Conservation (phyloP, 2,888 invertebrate species). For the Sclerodermus sp. region DNA sequence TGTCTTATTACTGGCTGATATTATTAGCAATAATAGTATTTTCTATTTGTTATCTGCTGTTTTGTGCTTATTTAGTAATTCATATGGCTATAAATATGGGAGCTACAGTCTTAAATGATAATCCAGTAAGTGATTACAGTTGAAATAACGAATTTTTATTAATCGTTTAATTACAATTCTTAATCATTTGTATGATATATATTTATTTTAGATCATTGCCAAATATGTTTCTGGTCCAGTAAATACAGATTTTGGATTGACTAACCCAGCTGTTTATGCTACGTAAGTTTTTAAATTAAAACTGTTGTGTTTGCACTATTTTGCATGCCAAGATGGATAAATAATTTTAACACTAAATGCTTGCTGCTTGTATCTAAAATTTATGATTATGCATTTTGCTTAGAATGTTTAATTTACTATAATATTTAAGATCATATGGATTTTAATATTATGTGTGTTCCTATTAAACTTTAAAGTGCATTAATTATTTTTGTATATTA, state of each 20-base stretch:
- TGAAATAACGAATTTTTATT: not conserved
- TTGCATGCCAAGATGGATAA: not conserved
- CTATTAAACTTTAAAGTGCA: not conserved
- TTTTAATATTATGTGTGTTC: not conserved
- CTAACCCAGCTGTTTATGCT: slow-evolving; percentile 63
- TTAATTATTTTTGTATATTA: not conserved
- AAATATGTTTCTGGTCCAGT: slow-evolving; percentile 63
- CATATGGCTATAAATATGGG: slow-evolving; percentile 73
- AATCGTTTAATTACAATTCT: not conserved
- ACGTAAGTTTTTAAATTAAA: slow-evolving; percentile 58
- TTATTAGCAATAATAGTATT: slow-evolving; percentile 61
- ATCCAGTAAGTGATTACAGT: slow-evolving; percentile 54
- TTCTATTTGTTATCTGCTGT: slow-evolving; percentile 69
- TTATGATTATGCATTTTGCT: no score
- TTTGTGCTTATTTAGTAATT: slow-evolving; percentile 74
- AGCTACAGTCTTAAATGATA: slow-evolving; percentile 60
- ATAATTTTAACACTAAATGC: no score
- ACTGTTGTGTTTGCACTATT: not conserved
- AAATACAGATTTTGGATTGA: slow-evolving; percentile 60
- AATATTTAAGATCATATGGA: no score
- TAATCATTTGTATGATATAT: no score
- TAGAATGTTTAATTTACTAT: no score
- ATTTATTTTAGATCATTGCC: slow-evolving; percentile 59
- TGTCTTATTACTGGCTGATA: slow-evolving; percentile 56
- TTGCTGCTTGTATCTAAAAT: no score